These are phyloP conservation scores for Zosterops japonicus DNA, from an alignment of 2,113 vertebrate species.

Conservation along the genomic window DNA sequence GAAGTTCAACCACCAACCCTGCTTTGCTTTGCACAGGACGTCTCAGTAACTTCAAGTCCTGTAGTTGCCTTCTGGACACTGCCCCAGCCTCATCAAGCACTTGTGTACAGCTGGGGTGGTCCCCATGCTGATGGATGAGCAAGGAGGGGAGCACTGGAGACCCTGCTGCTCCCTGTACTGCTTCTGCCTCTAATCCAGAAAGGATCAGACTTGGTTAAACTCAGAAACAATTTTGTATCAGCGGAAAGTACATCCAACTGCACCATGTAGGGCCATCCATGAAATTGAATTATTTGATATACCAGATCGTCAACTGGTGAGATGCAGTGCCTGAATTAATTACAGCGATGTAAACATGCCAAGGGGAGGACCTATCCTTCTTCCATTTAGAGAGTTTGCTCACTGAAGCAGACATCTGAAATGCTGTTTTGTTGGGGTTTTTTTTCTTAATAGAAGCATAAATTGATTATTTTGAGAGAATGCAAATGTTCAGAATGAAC, in stretches of 20 bases:
- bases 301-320: neutral
- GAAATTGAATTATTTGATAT: constrained; percentile 14
- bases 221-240: neutral
- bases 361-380: neutral
- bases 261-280: neutral
- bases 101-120: fast-evolving
- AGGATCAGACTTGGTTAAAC: neutral
- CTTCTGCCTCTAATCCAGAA: neutral
- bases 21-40: neutral
- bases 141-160: neutral
- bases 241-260: neutral
- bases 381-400: neutral
- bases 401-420: neutral
- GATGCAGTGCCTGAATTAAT: neutral
- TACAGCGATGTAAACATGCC: neutral
- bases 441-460: neutral
- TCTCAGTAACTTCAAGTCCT: neutral
- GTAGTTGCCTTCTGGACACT: neutral
- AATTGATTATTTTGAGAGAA: neutral
- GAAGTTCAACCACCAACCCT: neutral
- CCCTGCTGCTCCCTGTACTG: neutral
- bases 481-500: neutral
- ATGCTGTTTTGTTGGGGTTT: neutral
- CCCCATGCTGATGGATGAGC: fast-evolving
- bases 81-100: neutral